Base-by-base conservation (phyloP, 1,140 invertebrate genomes). In the Polypedilum vanderplanki region DNA sequence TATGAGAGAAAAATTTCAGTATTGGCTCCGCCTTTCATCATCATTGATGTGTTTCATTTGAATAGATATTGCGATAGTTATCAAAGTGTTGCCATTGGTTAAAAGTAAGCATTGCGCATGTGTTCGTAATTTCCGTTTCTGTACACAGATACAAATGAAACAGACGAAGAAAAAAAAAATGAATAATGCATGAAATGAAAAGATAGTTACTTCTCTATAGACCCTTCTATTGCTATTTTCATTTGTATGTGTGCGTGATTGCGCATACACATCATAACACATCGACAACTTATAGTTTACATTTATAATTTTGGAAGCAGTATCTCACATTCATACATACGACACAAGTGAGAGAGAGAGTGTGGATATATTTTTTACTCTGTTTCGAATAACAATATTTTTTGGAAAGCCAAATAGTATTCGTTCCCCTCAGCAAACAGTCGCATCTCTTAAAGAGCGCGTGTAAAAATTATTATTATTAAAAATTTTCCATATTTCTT, bases 321-420 rank as follows among this genome's bases (percentile, higher is more conserved):
- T 70, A n/a, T 70, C 65, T 70, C 18, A 9, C 18, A n/a, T 74
- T 33, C 24, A 33, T 33, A 33, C 24, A 33, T 5, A 33, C 24
- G 24, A 33, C 24, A 33, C 24, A 33, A 33, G 24, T 33, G 24
- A 33, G 24, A 33, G 24, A 33, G 24, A 33, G 24, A 33, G 24
- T 33, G 24, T 33, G 24, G 24, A 33, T 33, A 33, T 33, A 33
- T 74, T 46, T 18, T 74, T 17, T 74, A 10, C 20, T 74, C 41
- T 41, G 41, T 74, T 40, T 74, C 24, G 73, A 74, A 74, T 46
- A 41, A 75, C 79, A 80, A 82, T 82, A 80, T 82, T 83, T 83
- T 81, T 83, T 83, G 81, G 80, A 80, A 81, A 83, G 81, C 81
- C 81, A 82, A 83, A 82, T 82, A 82, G 81, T 82, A 82, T 80